These are phyloP conservation scores for Ips typographus DNA, from an alignment of 1,140 invertebrate genomes.

Conservation along the genomic window DNA sequence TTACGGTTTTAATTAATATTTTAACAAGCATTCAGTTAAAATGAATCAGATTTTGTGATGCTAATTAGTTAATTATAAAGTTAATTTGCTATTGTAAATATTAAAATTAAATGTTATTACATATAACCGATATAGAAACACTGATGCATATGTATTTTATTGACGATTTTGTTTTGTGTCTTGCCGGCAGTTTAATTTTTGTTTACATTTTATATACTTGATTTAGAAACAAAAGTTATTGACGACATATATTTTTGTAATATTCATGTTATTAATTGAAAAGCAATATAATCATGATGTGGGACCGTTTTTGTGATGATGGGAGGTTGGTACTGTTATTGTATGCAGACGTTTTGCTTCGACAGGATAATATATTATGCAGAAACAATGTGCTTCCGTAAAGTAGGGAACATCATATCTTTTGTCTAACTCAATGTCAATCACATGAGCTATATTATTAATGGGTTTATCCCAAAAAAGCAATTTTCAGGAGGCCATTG, in stretches of 20 bases:
- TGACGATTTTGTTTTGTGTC: not conserved
- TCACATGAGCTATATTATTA: constrained; percentile 36
- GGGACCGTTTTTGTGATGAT: too few species aligned
- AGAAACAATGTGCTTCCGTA: constrained; percentile 20
- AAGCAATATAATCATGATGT: too few species aligned
- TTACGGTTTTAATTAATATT: constrained; percentile 16
- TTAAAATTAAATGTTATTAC: constrained; percentile 8
- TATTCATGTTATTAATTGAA: too few species aligned
- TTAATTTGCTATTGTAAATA: constrained; percentile 22
- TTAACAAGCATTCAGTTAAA: constrained; percentile 14
- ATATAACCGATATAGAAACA: constrained; percentile 1
- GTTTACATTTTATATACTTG: too few species aligned
- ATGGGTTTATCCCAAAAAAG: constrained; percentile 35
- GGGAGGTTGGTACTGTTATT: too few species aligned
- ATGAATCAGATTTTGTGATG: constrained; percentile 18
- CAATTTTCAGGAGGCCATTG: constrained; percentile 35
- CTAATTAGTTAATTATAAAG: constrained; percentile 27
- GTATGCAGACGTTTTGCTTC: too few species aligned
- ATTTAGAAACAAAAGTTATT: too few species aligned
- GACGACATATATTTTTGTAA: too few species aligned
- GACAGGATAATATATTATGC: constrained; percentile 21
- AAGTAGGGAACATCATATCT: constrained; percentile 22
- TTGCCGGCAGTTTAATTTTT: too few species aligned
- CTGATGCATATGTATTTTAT: not conserved
- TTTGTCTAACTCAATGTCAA: constrained; percentile 33